These are phyloP conservation scores for Boulengeromyrus knoepffleri DNA, from an alignment of 2,113 vertebrate genomes.

Conservation along the genomic window DNA sequence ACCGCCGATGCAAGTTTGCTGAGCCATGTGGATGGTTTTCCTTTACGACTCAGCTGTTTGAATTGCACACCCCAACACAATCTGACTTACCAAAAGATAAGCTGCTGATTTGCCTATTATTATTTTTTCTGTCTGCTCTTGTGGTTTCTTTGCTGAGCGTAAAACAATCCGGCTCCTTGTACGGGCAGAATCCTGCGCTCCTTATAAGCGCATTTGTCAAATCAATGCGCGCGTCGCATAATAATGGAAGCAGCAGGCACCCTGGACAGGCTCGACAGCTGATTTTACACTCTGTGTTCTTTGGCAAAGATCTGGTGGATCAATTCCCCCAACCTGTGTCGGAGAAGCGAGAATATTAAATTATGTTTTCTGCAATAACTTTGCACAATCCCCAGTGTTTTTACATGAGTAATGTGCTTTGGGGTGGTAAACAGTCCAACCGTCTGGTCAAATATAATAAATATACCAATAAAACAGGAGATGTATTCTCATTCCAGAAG, in stretches of 20 bases:
- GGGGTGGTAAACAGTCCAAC: background rate
- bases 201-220: background rate
- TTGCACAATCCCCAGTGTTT: background rate
- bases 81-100: constrained; percentile 56
- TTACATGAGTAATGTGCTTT: background rate
- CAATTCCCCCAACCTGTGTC: constrained; percentile 5
- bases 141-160: constrained; percentile 18
- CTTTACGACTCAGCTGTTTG: constrained; percentile 58
- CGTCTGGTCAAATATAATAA: constrained; percentile 5
- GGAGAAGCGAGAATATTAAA: constrained; percentile 11
- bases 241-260: constrained; percentile 7
- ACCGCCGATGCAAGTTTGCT: constrained; percentile 48
- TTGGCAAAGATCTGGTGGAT: constrained; percentile 1
- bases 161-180: background rate
- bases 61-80: constrained; percentile 54
- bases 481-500: constrained; percentile 4
- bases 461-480: constrained; percentile 11
- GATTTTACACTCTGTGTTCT: constrained; percentile 1
- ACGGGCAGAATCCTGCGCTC: background rate
- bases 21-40: constrained; percentile 52
- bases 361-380: constrained; percentile 4
- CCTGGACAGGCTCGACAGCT: background rate
- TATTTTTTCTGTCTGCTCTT: constrained; percentile 32
- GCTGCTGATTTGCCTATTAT: constrained; percentile 51
- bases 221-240: background rate